Conservation (phyloP, 2,113 vertebrate species). For the Prietella phreatophila region DNA sequence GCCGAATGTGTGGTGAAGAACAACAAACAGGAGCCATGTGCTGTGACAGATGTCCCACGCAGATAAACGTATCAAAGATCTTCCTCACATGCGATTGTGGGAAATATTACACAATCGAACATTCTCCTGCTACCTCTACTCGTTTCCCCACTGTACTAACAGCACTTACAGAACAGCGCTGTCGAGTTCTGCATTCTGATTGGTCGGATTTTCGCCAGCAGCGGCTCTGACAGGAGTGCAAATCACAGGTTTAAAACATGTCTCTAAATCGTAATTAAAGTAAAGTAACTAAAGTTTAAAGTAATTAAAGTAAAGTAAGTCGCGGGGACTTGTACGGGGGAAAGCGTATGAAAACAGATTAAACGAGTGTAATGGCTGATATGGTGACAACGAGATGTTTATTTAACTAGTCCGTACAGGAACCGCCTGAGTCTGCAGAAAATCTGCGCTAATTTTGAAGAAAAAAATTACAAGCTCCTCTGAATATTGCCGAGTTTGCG, state of each 20-base stretch:
- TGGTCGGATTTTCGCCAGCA: background rate
- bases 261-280: background rate
- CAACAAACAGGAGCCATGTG: slow-evolving; percentile 69
- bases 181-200: background rate
- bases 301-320: background rate
- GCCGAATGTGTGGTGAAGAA: slow-evolving; percentile 67
- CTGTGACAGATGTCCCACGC: slow-evolving; percentile 74
- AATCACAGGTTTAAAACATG: background rate
- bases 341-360: background rate
- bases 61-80: slow-evolving; percentile 66
- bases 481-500: no score
- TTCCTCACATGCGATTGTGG: slow-evolving; percentile 37
- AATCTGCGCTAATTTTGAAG: no score
- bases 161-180: background rate
- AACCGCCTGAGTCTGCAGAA: no score
- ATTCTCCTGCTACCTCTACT: slow-evolving; percentile 35
- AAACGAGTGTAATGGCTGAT: background rate
- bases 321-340: background rate
- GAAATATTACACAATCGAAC: slow-evolving; percentile 51
- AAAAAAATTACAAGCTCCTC: no score
- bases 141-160: background rate
- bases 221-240: background rate
- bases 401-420: background rate
- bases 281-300: no score
- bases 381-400: background rate